Base-by-base conservation (phyloP, 2,888 invertebrate genomes). In the Mycogona germanica region DNA sequence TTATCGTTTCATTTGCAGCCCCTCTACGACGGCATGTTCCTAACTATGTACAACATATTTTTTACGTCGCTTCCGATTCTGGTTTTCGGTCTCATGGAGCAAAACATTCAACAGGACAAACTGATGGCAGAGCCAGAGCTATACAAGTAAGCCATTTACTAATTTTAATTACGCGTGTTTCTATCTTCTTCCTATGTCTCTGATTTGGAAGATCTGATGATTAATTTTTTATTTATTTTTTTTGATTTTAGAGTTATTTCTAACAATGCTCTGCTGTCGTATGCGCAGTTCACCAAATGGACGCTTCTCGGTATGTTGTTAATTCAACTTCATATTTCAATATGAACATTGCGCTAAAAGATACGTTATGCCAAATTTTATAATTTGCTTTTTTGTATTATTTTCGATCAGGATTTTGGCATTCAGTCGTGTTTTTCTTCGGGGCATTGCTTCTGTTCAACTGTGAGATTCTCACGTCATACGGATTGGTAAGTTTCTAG, bases 51-150 rank as follows among this genome's bases (percentile, higher is more conserved):
- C 73, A 88, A 88, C 70, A 74, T 86, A 46, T 65, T 82, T 28
- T 86, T 85, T 66, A 81, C 87, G 0, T 78, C 85, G 0, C 65
- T 81, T 49, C 88, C 87, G 0, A 79, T 87, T 53, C 69, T 87
- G 14, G 63, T 81, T 7, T 81, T 81, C 58, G 81, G 85, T 0
- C 71, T 87, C 49, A 79, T 83, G 17, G 88, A 88, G 64, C 84
- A 87, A 64, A 74, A 81, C 57, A 77, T 79, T 66, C 68, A 76
- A 0, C 75, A 79, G 2, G 66, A 72, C 0, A 67, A 70, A 1
- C 71, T 77, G 49, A 65, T 70, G 62, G 75, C 76, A n/a, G 75
- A 78, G 58, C 87, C 87, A 0, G 72, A 75, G 12, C 68, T 85
- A 1, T 88, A 88, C 66, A 75, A 74, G 63, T 75, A 75, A 50